Conservation (phyloP, 2,797 vertebrate genomes). For the Mallotus villosus region DNA sequence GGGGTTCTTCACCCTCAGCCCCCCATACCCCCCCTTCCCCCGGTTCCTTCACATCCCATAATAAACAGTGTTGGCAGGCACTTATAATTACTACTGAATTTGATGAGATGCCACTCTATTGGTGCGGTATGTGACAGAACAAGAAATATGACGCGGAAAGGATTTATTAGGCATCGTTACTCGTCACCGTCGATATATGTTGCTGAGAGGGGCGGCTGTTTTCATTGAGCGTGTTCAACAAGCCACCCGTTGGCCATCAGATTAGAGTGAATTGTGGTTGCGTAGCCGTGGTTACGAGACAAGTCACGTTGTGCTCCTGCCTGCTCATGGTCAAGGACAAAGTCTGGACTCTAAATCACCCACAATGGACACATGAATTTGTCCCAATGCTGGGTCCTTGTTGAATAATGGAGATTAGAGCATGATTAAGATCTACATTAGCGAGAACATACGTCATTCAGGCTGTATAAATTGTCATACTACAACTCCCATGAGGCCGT, state of each 20-base stretch:
- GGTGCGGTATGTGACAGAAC: background rate
- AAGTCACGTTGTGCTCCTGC: constrained; percentile 12
- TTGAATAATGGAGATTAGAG: constrained; percentile 57
- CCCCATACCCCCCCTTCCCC: background rate
- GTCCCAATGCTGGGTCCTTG: constrained; percentile 43
- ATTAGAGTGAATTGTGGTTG: background rate
- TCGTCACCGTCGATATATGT: constrained; percentile 12
- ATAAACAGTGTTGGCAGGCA: constrained; percentile 19
- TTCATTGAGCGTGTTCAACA: background rate
- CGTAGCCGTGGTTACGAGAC: background rate
- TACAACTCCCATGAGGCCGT: constrained; percentile 54
- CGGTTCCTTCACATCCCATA: constrained; percentile 3
- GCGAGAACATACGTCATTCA: constrained; percentile 25
- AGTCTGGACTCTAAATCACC: constrained; percentile 43
- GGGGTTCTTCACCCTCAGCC: constrained; percentile 39
- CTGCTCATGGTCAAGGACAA: constrained; percentile 44
- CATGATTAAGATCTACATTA: constrained; percentile 55
- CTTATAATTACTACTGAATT: constrained; percentile 44
- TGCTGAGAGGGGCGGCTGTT: constrained; percentile 29
- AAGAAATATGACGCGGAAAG: background rate
- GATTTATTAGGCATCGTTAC: background rate
- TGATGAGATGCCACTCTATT: constrained; percentile 24
- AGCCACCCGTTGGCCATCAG: background rate
- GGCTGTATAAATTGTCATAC: constrained; percentile 25
- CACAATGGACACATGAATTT: constrained; percentile 43